phyloP scores from a whole-genome alignment of 2,797 vertebrate genomes.

The Peromyscus eremicus region DNA sequence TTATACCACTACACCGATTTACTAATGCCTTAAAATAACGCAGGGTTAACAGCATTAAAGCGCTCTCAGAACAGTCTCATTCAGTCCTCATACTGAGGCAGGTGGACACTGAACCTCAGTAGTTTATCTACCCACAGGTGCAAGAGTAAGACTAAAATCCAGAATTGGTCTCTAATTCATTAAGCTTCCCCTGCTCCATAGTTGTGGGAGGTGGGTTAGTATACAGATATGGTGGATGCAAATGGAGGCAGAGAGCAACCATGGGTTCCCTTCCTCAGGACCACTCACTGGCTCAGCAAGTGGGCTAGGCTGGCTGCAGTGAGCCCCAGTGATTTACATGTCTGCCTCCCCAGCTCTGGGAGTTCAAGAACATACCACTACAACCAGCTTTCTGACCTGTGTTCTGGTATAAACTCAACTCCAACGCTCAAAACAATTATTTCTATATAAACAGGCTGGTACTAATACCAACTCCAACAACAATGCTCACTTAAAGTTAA shows the following conservation, averaged over 20 bases:
- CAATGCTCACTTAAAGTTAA: slow-evolving; percentile 43
- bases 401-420: background rate
- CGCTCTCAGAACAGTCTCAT: background rate
- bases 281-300: background rate
- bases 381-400: background rate
- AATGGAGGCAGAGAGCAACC: background rate
- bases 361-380: background rate
- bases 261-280: background rate
- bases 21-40: slow-evolving; percentile 35
- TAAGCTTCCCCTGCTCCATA: background rate
- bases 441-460: slow-evolving; percentile 11
- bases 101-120: background rate
- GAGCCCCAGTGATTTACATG: background rate
- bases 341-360: background rate
- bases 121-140: slow-evolving; percentile 16
- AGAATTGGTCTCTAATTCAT: background rate
- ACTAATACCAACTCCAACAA: slow-evolving; percentile 34
- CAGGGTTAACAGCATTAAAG: slow-evolving; percentile 4
- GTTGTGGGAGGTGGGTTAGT: background rate
- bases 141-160: background rate
- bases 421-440: background rate
- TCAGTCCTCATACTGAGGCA: background rate
- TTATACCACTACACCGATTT: slow-evolving; percentile 26
- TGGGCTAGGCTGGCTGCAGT: too few relatives aligned
- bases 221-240: background rate